Conservation (phyloP, 2,888 invertebrate species). For the Agonopterix alstromeriana region DNA sequence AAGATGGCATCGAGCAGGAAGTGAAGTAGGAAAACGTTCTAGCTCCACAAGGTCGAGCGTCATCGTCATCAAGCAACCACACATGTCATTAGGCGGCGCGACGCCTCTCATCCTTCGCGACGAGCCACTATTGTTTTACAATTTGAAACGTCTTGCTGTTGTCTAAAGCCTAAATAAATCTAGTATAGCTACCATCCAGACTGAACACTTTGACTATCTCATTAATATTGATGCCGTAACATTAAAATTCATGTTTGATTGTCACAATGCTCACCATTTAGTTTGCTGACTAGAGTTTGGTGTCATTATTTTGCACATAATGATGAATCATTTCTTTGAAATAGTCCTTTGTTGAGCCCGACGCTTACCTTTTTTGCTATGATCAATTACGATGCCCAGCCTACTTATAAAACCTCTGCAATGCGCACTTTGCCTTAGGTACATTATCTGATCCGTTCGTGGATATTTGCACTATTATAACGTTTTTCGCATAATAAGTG, state of each 20-base stretch:
- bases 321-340: constrained; percentile 13
- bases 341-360: constrained; percentile 4
- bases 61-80: constrained; percentile 41
- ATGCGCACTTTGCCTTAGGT: constrained; percentile 36
- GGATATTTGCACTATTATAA: constrained; percentile 50
- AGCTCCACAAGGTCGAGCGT: constrained; percentile 56
- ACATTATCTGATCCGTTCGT: constrained; percentile 37
- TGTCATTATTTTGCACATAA: background rate
- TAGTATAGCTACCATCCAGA: background rate
- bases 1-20: constrained; percentile 70
- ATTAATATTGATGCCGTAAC: constrained; percentile 6
- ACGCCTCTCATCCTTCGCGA: constrained; percentile 22
- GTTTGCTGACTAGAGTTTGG: background rate
- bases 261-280: background rate
- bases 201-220: constrained; percentile 10
- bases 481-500: constrained; percentile 41
- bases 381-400: constrained; percentile 60
- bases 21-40: constrained; percentile 70
- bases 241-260: background rate
- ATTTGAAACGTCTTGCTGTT: constrained; percentile 42
- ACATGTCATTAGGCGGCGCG: constrained; percentile 36
- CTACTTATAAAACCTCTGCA: constrained; percentile 43
- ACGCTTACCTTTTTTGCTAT: constrained; percentile 23
- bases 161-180: constrained; percentile 6
- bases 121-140: constrained; percentile 45